Percentiles rank a stretch among this genome's conserved stretches.
Evolutionary conservation across 2,888 invertebrate species (phyloP).

Genomic region (Tethea ocularis): DNA sequence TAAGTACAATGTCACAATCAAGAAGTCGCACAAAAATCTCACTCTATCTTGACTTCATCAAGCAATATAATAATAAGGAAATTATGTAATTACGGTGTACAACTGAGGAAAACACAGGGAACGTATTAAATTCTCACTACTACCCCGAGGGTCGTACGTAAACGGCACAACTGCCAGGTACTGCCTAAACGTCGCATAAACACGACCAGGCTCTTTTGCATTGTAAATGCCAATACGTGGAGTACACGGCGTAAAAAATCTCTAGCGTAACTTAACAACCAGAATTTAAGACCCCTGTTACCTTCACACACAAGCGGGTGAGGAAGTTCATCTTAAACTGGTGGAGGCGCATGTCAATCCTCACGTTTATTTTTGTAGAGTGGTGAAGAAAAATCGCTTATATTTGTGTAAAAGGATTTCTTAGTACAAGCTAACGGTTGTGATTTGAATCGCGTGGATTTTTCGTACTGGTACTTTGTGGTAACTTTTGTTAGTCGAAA

Average conservation of each 20-base stretch:
- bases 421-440: neutral
- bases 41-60: neutral
- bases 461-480: neutral
- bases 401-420: constrained; percentile 7
- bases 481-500: neutral
- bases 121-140: neutral
- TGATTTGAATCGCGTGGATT: neutral
- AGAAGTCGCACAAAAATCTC: neutral
- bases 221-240: constrained; percentile 24
- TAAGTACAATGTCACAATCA: neutral
- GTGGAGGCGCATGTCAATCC: constrained; percentile 7
- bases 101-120: neutral
- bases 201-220: constrained; percentile 27
- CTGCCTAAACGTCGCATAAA: constrained; percentile 14
- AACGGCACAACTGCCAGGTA: constrained; percentile 18
- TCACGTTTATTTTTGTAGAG: constrained; percentile 8
- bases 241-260: constrained; percentile 11
- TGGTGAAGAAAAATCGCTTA: constrained; percentile 11
- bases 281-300: neutral
- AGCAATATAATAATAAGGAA: neutral
- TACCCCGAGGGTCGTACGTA: constrained; percentile 2
- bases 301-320: neutral
- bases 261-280: constrained; percentile 2
- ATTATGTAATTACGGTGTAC: neutral
- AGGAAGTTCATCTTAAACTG: neutral